These are phyloP conservation scores for Gobio occitaniae DNA, from an alignment of 2,797 vertebrate species.

Conservation along the genomic window DNA sequence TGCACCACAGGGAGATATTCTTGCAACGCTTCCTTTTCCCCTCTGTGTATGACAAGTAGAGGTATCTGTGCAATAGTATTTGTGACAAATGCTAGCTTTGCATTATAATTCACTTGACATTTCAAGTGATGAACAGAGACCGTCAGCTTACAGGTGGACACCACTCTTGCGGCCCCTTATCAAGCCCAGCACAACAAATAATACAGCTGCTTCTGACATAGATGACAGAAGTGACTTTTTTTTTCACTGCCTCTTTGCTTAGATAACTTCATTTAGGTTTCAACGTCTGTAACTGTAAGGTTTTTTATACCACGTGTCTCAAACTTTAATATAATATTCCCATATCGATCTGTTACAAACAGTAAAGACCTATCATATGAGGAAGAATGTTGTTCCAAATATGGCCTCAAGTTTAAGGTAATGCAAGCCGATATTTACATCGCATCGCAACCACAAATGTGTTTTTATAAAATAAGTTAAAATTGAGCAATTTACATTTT, in stretches of 20 bases:
- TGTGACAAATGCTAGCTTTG: constrained; percentile 75
- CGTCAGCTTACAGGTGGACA: constrained; percentile 60
- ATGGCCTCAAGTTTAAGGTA: neutral
- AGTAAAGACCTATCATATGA: neutral
- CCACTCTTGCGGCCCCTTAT: constrained; percentile 76
- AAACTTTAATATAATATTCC: neutral
- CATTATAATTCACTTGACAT: constrained; percentile 77
- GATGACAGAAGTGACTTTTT: constrained; percentile 65
- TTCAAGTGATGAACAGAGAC: constrained; percentile 66
- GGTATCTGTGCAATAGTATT: constrained; percentile 70
- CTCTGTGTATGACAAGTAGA: constrained; percentile 63
- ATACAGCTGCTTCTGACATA: constrained; percentile 60
- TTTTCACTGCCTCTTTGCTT: constrained; percentile 62
- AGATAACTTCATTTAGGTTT: constrained; percentile 73
- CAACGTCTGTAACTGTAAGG: neutral
- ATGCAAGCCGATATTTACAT: neutral
- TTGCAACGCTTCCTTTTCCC: constrained; percentile 55
- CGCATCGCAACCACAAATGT: neutral
- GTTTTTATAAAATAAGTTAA: neutral
- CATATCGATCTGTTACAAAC: neutral
- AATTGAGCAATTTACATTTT: neutral
- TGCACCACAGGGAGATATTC: constrained; percentile 42
- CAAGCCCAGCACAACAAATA: constrained; percentile 85
- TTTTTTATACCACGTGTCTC: neutral
- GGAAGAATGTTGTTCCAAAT: neutral